A percentile compares a stretch with the other conserved stretches of the same genome.
Evolutionary conservation across 2,797 vertebrate species (phyloP).

Genomic region (Carapus acus): DNA sequence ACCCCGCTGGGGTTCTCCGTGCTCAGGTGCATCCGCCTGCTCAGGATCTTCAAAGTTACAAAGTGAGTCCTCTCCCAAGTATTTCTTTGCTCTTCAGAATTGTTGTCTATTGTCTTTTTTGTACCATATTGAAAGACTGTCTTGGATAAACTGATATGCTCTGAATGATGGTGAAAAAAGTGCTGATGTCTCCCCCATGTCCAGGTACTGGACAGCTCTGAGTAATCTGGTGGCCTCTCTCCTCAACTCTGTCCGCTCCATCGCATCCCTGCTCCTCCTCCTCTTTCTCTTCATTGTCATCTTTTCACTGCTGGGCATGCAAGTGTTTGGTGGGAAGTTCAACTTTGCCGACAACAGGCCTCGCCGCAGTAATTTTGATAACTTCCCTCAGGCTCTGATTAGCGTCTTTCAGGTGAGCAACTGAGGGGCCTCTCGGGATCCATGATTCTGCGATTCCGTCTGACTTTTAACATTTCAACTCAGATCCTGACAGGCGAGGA

Average conservation of each 20-base stretch:
- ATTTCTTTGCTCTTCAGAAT: no score
- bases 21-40: conserved; percentile 90
- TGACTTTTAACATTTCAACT: conserved; percentile 11
- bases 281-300: conserved; percentile 97
- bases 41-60: conserved; percentile 93
- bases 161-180: neutral
- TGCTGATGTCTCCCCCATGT: neutral
- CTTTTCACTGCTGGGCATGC: conserved; percentile 95
- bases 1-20: conserved; percentile 92
- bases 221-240: conserved; percentile 94
- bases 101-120: no score
- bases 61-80: conserved; percentile 75
- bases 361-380: conserved; percentile 92
- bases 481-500: conserved; percentile 94
- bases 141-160: neutral
- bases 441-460: no score
- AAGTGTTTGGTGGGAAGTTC: conserved; percentile 95
- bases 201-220: conserved; percentile 91
- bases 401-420: conserved; percentile 92
- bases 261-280: conserved; percentile 90
- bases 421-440: neutral
- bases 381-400: conserved; percentile 95
- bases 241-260: conserved; percentile 94
- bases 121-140: no score
- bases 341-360: conserved; percentile 82